Conservation (phyloP, 2,797 vertebrate species). For the Cynopterus sphinx region DNA sequence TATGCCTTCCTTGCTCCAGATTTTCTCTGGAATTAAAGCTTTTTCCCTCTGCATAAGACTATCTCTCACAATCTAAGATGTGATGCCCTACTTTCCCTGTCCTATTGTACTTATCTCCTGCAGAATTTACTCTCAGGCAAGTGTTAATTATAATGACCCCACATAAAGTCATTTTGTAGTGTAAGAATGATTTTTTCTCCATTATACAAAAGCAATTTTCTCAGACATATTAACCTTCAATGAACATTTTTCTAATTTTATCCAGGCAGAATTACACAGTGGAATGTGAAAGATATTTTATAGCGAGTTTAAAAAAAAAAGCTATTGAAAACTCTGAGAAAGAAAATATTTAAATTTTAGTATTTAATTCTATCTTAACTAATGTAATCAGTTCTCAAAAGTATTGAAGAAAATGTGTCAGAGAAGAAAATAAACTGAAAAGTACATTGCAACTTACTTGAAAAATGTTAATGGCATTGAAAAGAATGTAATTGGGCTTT, state of each 20-base stretch:
- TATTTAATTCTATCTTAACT: neutral
- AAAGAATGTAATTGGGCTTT: neutral
- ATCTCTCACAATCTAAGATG: neutral
- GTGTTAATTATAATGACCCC: neutral
- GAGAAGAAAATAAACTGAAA: neutral
- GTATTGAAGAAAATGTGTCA: neutral
- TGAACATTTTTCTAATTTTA: conserved; percentile 18
- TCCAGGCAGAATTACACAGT: neutral
- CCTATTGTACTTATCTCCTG: neutral
- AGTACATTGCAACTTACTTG: neutral
- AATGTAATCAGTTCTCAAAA: neutral
- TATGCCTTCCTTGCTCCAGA: neutral
- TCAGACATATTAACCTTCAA: neutral
- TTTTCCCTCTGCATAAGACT: neutral
- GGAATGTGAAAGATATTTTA: neutral
- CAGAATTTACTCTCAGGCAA: conserved; percentile 29
- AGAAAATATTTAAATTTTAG: neutral
- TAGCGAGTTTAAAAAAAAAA: neutral
- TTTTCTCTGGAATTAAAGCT: neutral
- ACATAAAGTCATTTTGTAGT: neutral
- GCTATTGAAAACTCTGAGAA: neutral
- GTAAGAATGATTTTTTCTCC: neutral
- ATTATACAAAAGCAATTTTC: conserved; percentile 41
- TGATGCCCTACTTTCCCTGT: neutral
- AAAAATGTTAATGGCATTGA: neutral